phyloP scores from a whole-genome alignment of 1,140 invertebrate genomes.

The Ganaspis sp. region DNA sequence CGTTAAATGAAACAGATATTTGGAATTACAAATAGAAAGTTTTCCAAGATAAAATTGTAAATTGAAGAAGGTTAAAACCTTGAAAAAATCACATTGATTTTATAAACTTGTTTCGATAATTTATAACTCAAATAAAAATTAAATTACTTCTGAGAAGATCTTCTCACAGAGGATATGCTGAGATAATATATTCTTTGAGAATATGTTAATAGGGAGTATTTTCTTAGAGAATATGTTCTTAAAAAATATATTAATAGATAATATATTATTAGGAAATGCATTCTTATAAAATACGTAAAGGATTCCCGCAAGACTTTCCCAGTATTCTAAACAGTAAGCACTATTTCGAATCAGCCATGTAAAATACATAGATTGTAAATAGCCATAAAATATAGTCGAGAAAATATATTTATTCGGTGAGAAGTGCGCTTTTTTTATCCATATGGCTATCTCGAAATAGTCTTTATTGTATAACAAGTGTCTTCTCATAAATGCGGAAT shows the following conservation, averaged over 20 bases:
- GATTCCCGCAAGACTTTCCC: not conserved
- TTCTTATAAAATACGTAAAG: no score
- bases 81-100: not conserved
- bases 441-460: not conserved
- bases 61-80: not conserved
- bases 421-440: not conserved
- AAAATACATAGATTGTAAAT: not conserved
- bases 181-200: no score
- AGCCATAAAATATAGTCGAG: not conserved
- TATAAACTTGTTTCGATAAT: not conserved
- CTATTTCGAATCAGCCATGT: not conserved
- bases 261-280: no score
- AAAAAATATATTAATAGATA: no score
- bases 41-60: not conserved
- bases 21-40: conserved; percentile 5
- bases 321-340: not conserved
- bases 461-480: not conserved
- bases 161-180: no score
- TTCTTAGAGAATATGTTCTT: no score
- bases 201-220: no score
- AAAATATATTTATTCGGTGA: not conserved
- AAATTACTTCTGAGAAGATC: not conserved
- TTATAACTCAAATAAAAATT: not conserved
- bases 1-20: not conserved
- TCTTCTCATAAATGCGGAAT: not conserved